These are phyloP conservation scores for Otus sunia DNA, from an alignment of 2,113 vertebrate genomes.

Conservation along the genomic window DNA sequence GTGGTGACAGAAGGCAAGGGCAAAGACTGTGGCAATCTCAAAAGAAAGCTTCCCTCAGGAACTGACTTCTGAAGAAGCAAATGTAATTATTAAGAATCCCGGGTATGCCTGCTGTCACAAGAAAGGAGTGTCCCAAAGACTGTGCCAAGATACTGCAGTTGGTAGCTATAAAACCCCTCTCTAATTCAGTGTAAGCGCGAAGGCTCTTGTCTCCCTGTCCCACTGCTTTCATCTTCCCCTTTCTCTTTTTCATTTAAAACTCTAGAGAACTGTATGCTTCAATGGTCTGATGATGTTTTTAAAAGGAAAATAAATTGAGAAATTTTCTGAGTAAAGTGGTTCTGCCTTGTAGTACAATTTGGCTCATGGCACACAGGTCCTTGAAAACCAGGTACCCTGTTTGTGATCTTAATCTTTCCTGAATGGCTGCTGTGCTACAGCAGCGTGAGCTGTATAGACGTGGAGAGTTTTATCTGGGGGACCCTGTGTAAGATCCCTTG, in stretches of 20 bases:
- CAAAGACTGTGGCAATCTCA: not conserved
- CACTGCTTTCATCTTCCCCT: not conserved
- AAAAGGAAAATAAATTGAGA: not conserved
- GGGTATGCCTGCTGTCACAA: not conserved
- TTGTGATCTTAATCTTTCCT: not conserved
- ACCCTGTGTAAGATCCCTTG: not conserved
- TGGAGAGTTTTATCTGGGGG: not conserved
- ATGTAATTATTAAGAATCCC: not conserved
- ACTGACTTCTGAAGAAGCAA: not conserved
- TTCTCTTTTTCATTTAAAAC: not conserved
- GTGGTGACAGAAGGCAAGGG: not conserved
- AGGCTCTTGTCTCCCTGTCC: not conserved
- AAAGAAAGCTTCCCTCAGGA: not conserved
- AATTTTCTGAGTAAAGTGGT: not conserved
- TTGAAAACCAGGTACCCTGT: not conserved
- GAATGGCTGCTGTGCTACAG: not conserved
- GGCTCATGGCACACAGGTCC: not conserved
- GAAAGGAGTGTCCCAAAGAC: not conserved
- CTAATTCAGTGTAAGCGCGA: not conserved
- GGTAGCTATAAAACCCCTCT: not conserved
- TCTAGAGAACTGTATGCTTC: not conserved
- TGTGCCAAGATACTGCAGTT: not conserved
- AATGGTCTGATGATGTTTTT: not conserved
- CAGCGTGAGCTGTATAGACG: not conserved
- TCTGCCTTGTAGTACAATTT: not conserved